phyloP scores from a whole-genome alignment of 2,797 vertebrate species.

The Otolemur crassicaudatus region DNA sequence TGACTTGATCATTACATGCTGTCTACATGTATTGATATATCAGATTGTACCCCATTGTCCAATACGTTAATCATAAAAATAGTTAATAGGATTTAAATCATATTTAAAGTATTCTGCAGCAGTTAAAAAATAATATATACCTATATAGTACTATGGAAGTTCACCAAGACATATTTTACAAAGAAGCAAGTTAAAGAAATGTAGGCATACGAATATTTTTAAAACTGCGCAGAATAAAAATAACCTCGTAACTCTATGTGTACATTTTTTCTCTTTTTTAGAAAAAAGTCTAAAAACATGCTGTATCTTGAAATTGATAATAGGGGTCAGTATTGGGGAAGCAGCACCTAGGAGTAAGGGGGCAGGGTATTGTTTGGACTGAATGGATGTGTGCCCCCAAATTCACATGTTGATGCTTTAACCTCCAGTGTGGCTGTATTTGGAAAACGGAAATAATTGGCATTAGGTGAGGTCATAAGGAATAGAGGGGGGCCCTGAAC shows the following conservation, averaged over 20 bases:
- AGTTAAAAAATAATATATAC: neutral
- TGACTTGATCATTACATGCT: neutral
- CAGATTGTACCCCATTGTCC: neutral
- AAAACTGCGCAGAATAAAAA: slow-evolving; percentile 2
- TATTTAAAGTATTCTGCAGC: slow-evolving; percentile 38
- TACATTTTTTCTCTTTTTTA: neutral
- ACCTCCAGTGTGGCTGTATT: neutral
- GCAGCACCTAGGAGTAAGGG: neutral
- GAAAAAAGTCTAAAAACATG: neutral
- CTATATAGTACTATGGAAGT: neutral
- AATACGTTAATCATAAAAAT: neutral
- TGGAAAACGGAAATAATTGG: neutral
- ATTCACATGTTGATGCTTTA: neutral
- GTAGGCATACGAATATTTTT: neutral
- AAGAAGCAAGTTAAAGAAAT: slow-evolving; percentile 15
- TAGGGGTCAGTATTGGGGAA: neutral
- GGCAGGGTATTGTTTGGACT: neutral
- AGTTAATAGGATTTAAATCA: neutral
- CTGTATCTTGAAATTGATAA: neutral
- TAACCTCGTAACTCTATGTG: neutral
- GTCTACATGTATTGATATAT: neutral
- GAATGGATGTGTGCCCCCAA: neutral
- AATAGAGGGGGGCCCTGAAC: no score
- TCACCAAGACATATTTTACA: slow-evolving; percentile 18
- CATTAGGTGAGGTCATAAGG: neutral